These are phyloP conservation scores for Drosophila monieri DNA, from an alignment of 2,888 invertebrate genomes.

Conservation along the genomic window DNA sequence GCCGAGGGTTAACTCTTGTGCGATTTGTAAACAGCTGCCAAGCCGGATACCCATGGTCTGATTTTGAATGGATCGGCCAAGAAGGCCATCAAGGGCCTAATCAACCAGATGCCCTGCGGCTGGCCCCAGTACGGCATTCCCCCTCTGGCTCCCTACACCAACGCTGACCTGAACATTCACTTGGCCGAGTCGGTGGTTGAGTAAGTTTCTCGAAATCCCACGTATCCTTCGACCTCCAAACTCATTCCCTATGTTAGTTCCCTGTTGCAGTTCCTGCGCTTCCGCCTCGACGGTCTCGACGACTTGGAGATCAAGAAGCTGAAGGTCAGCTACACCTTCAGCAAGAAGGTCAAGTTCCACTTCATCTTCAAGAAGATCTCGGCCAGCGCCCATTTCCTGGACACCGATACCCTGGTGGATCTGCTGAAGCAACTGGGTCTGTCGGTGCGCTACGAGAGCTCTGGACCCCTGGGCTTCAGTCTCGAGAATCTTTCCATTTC, in stretches of 20 bases:
- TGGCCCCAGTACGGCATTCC: conserved; percentile 78
- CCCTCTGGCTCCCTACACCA: conserved; percentile 81
- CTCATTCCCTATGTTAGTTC: conserved; percentile 40
- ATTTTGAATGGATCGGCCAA: conserved; percentile 77
- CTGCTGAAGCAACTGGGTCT: conserved; percentile 69
- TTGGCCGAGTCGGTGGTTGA: conserved; percentile 65
- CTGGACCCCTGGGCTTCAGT: conserved; percentile 72
- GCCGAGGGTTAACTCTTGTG: not conserved
- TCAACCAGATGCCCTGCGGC: conserved; percentile 80
- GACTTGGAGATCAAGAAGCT: conserved; percentile 73
- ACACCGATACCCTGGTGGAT: conserved; percentile 71
- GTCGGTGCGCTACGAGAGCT: conserved; percentile 72
- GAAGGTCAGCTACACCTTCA: conserved; percentile 75
- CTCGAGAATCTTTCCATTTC: conserved; percentile 72
- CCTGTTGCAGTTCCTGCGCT: conserved; percentile 68
- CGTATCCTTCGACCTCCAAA: not conserved
- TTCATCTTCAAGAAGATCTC: conserved; percentile 66
- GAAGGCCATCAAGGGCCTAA: conserved; percentile 62
- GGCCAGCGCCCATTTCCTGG: conserved; percentile 63
- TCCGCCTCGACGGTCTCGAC: conserved; percentile 81
- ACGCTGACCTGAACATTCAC: conserved; percentile 72
- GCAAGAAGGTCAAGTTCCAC: conserved; percentile 75
- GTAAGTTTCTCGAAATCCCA: conserved; percentile 59
- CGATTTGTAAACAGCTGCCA: conserved; percentile 42
- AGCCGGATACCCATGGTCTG: conserved; percentile 63